Conservation (phyloP, 2,888 invertebrate genomes). For the Poecilobothrus nobilitatus region DNA sequence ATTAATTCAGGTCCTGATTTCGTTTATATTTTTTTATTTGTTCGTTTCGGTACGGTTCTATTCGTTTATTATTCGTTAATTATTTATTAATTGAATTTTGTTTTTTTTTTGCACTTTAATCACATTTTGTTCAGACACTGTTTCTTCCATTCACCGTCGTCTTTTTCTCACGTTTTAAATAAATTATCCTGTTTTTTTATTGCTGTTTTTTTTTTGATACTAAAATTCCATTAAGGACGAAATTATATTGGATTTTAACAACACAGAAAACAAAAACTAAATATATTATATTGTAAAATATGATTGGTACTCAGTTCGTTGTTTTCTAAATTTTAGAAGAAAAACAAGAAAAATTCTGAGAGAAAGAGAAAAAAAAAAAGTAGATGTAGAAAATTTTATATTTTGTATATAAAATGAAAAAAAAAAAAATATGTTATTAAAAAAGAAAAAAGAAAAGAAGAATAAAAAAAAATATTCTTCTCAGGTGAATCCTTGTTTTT, state of each 20-base stretch:
- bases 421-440: not conserved
- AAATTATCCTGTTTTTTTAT: not conserved
- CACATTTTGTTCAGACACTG: not conserved
- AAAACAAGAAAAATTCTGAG: not conserved
- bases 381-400: not conserved
- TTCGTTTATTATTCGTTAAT: not conserved
- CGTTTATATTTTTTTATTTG: too few species aligned
- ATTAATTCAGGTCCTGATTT: not conserved
- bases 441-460: not conserved
- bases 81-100: not conserved
- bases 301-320: not conserved
- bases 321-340: conserved; percentile 1
- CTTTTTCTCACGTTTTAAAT: not conserved
- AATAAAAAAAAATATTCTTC: not conserved
- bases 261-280: too few species aligned
- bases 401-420: not conserved
- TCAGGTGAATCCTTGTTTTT: not conserved
- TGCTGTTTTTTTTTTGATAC: not conserved
- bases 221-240: conserved; percentile 1
- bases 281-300: too few species aligned
- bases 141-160: not conserved
- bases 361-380: not conserved
- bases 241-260: not conserved
- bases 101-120: not conserved
- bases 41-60: too few species aligned